phyloP scores from a whole-genome alignment of 2,888 invertebrate genomes.

The Drosophila nigricruria region DNA sequence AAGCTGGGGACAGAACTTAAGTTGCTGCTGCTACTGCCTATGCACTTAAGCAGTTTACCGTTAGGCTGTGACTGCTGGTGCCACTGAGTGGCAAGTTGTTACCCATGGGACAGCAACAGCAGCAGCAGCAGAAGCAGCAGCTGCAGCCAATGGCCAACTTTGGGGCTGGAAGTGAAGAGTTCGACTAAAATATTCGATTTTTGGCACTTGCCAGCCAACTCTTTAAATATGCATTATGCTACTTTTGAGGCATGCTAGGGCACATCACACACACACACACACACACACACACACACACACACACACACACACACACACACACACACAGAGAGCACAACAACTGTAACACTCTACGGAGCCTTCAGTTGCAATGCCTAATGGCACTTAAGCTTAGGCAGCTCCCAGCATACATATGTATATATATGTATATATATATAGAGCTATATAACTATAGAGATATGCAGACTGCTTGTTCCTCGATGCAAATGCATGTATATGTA shows the following conservation, averaged over 20 bases:
- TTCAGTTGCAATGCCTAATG: conserved; percentile 68
- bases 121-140: conserved; percentile 8
- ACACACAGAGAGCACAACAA: conserved; percentile 7
- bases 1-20: conserved; percentile 2
- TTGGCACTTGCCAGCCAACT: conserved; percentile 77
- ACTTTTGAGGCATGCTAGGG: conserved; percentile 61
- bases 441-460: conserved; percentile 20
- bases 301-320: conserved; percentile 16
- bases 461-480: conserved; percentile 17
- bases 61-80: conserved; percentile 25
- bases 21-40: conserved; percentile 5
- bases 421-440: neutral
- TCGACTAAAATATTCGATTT: conserved; percentile 74
- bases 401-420: conserved; percentile 11
- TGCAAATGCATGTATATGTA: conserved; percentile 18
- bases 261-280: conserved; percentile 20
- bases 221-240: conserved; percentile 80
- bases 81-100: conserved; percentile 54
- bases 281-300: conserved; percentile 11
- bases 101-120: conserved; percentile 20
- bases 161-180: conserved; percentile 8
- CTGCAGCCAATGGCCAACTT: conserved; percentile 43
- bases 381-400: conserved; percentile 78
- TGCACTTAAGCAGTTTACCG: conserved; percentile 47
- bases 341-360: conserved; percentile 29